Percentiles rank a stretch among this genome's conserved stretches.
Evolutionary conservation across 2,888 invertebrate genomes (phyloP).

Genomic region (Sinhomidia bicolor): DNA sequence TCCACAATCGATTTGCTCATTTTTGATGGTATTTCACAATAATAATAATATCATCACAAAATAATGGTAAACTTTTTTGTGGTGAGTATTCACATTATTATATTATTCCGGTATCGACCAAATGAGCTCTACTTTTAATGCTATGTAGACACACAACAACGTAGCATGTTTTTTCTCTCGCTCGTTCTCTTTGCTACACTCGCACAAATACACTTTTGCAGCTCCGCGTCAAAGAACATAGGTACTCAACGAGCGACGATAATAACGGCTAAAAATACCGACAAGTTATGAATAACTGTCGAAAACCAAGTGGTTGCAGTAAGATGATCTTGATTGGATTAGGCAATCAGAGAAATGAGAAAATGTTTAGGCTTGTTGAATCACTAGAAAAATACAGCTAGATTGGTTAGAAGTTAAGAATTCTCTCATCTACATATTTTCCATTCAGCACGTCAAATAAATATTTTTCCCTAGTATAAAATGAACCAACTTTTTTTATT

Average conservation of each 20-base stretch:
- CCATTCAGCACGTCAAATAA: background rate
- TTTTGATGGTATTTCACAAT: conserved; percentile 42
- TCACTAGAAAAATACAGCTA: background rate
- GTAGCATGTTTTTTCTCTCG: background rate
- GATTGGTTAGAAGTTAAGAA: background rate
- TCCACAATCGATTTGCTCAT: conserved; percentile 26
- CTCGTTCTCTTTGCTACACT: background rate
- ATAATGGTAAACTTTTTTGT: background rate
- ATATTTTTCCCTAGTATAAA: background rate
- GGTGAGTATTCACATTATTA: background rate
- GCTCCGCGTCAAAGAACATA: background rate
- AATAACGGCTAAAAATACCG: background rate
- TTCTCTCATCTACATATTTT: background rate
- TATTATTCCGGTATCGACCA: conserved; percentile 38
- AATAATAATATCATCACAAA: conserved; percentile 13
- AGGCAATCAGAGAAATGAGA: background rate
- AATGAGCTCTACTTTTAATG: conserved; percentile 41
- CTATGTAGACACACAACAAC: background rate
- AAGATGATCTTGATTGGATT: conserved; percentile 26
- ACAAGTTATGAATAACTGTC: background rate
- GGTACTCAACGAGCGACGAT: background rate
- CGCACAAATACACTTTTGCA: background rate
- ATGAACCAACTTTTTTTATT: background rate
- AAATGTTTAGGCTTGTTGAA: conserved; percentile 15
- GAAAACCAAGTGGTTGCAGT: background rate